Conservation (phyloP, 2,888 invertebrate species). For the Choristoneura rosaceana region DNA sequence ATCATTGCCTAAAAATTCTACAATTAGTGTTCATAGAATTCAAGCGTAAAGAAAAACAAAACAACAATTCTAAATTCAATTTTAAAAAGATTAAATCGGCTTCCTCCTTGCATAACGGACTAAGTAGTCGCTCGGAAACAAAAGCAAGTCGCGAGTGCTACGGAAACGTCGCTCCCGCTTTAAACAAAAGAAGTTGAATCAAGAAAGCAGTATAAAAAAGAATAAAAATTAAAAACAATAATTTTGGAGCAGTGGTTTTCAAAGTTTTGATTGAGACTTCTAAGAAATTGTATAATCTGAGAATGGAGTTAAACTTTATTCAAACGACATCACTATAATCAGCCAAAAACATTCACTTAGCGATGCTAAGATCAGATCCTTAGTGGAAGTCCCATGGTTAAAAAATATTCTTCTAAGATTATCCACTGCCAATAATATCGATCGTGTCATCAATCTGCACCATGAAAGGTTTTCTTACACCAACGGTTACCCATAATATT, state of each 20-base stretch:
- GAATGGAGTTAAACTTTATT: too few species aligned
- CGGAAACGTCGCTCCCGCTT: conserved; percentile 53
- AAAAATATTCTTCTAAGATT: background rate
- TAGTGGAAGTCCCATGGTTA: too few species aligned
- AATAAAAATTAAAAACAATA: conserved; percentile 50
- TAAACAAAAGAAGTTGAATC: conserved; percentile 55
- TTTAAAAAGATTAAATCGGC: conserved; percentile 42
- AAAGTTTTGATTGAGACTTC: background rate
- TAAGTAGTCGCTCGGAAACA: conserved; percentile 39
- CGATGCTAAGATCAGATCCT: too few species aligned
- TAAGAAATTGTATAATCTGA: too few species aligned
- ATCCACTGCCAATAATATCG: background rate
- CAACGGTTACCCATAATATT: too few species aligned
- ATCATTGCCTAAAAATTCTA: background rate
- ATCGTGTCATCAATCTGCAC: background rate
- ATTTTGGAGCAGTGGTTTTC: conserved; percentile 43
- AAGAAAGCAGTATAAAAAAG: conserved; percentile 53
- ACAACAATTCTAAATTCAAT: conserved; percentile 37
- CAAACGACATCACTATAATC: too few species aligned
- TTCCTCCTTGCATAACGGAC: conserved; percentile 40
- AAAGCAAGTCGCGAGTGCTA: conserved; percentile 48
- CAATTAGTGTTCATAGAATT: conserved; percentile 20
- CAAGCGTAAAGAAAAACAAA: conserved; percentile 44
- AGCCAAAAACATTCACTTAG: too few species aligned
- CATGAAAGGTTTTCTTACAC: too few species aligned